phyloP scores from a whole-genome alignment of 1,140 invertebrate species.

The Zaprionus capensis region DNA sequence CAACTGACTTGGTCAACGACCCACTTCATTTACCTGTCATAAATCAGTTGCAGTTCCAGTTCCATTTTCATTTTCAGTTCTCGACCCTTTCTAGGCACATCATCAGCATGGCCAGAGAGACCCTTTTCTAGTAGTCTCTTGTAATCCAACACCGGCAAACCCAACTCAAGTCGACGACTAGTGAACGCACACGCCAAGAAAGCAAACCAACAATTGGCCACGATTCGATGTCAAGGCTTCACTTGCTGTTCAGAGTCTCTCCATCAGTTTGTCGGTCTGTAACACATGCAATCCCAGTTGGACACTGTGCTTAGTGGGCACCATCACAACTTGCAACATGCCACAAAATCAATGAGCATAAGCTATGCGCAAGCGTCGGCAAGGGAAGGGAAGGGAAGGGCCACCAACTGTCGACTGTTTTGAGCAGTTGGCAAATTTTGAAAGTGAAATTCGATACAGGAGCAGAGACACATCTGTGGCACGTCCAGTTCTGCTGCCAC shows the following conservation, averaged over 20 bases:
- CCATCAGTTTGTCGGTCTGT: constrained; percentile 5
- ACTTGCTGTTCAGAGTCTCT: neutral
- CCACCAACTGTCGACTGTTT: constrained; percentile 40
- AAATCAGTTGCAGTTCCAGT: constrained; percentile 44
- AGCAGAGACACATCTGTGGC: constrained; percentile 17
- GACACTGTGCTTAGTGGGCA: constrained; percentile 6
- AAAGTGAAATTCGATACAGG: constrained; percentile 56
- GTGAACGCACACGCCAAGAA: constrained; percentile 45
- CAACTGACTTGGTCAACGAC: constrained; percentile 18
- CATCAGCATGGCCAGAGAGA: constrained; percentile 9
- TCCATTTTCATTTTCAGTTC: constrained; percentile 28
- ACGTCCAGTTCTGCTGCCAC: constrained; percentile 2
- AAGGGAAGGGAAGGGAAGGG: neutral
- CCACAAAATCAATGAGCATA: constrained; percentile 59
- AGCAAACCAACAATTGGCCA: constrained; percentile 46
- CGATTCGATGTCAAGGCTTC: constrained; percentile 50
- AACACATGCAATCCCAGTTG: constrained; percentile 32
- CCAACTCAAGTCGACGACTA: constrained; percentile 20
- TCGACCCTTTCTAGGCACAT: constrained; percentile 34
- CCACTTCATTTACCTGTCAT: constrained; percentile 37
- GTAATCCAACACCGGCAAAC: constrained; percentile 41
- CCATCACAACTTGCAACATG: constrained; percentile 48
- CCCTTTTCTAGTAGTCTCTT: constrained; percentile 40
- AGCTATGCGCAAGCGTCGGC: constrained; percentile 37
- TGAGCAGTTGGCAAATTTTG: constrained; percentile 55